Percentiles rank a stretch among this genome's conserved stretches.
phyloP scores from a whole-genome alignment of 2,113 vertebrate species.

The Nymphicus hollandicus region DNA sequence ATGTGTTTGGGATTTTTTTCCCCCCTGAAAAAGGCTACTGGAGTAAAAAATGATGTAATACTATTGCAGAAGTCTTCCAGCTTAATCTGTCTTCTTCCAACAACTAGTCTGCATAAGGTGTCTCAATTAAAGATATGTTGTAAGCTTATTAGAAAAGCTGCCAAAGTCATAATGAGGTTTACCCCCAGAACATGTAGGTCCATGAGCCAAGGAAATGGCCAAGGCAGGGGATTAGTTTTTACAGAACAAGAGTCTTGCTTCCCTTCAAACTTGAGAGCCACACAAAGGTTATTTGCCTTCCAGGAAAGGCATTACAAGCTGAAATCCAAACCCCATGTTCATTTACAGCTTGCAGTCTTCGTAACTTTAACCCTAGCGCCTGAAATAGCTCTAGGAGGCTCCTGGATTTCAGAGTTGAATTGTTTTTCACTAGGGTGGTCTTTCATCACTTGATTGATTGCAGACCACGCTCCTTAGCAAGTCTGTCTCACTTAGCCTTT shows the following conservation, averaged over 20 bases:
- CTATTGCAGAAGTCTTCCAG: neutral
- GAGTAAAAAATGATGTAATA: neutral
- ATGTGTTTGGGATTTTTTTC: no score
- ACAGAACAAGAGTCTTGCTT: neutral
- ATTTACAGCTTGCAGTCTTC: neutral
- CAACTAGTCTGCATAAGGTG: neutral
- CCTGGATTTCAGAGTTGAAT: neutral
- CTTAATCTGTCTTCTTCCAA: neutral
- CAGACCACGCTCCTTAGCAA: neutral
- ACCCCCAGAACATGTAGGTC: neutral
- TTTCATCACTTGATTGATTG: neutral
- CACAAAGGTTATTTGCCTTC: neutral
- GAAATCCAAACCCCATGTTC: neutral
- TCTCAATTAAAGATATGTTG: neutral
- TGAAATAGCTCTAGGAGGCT: neutral
- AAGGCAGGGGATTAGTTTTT: neutral
- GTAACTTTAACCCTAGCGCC: neutral
- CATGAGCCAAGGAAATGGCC: neutral
- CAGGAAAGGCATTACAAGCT: rapidly evolving
- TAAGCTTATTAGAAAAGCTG: neutral
- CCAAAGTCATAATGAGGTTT: neutral
- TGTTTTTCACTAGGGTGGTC: neutral
- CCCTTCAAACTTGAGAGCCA: neutral
- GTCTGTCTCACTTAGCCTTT: neutral
- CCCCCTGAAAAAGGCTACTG: neutral